Evolutionary conservation across 1,140 invertebrate genomes (phyloP).

Genomic region (Camponotus vicinus): DNA sequence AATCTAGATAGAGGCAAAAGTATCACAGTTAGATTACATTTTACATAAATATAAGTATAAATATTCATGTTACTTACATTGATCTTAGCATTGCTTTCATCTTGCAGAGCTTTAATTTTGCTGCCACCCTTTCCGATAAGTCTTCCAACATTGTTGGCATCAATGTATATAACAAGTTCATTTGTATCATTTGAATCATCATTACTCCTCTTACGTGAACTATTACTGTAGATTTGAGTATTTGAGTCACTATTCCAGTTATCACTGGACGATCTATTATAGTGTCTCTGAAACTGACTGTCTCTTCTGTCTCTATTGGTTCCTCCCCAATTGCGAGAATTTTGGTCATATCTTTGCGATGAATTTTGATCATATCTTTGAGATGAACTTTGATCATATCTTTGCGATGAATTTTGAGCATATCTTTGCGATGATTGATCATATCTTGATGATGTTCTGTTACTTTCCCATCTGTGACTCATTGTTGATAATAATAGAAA

Average conservation of each 20-base stretch:
- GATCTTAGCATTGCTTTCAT: constrained; percentile 87
- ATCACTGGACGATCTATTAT: neutral
- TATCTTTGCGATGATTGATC: neutral
- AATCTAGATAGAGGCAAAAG: constrained; percentile 67
- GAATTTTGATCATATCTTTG: too few species aligned
- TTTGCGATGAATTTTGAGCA: neutral
- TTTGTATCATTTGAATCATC: neutral
- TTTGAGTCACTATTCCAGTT: neutral
- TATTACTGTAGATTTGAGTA: neutral
- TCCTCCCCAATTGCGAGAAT: neutral
- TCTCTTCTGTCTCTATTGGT: neutral
- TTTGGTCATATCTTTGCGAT: neutral
- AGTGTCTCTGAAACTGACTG: neutral
- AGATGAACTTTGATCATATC: too few species aligned
- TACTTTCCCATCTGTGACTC: neutral
- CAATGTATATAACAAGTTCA: constrained; percentile 63
- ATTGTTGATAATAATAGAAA: neutral
- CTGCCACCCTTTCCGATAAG: constrained; percentile 90
- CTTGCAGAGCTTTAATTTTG: constrained; percentile 91
- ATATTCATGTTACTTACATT: constrained; percentile 80
- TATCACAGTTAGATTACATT: constrained; percentile 23
- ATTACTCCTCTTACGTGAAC: neutral
- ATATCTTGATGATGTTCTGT: neutral
- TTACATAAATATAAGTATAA: neutral
- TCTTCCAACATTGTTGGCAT: constrained; percentile 81